Conservation (phyloP, 1,140 invertebrate species). For the Grapholita molesta region DNA sequence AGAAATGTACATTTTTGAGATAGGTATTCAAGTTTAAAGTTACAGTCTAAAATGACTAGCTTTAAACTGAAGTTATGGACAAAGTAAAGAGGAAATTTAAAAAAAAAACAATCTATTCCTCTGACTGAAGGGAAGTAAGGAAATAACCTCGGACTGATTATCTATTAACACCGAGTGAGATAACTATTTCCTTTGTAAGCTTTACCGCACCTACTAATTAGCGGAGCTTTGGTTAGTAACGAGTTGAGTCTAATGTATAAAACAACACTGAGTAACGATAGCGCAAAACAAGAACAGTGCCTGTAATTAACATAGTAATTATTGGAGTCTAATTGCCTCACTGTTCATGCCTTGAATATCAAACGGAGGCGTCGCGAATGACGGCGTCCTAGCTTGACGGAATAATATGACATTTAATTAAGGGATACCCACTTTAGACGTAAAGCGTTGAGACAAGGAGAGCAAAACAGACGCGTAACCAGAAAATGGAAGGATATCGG, state of each 20-base stretch:
- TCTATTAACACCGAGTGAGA: too few relatives aligned
- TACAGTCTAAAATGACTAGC: too few relatives aligned
- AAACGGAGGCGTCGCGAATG: slow-evolving; percentile 48
- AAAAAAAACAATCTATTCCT: too few relatives aligned
- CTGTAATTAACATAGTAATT: slow-evolving; percentile 74
- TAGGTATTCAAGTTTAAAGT: too few relatives aligned
- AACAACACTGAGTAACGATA: slow-evolving; percentile 57
- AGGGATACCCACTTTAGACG: slow-evolving; percentile 24
- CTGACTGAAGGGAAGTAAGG: too few relatives aligned
- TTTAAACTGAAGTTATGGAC: too few relatives aligned
- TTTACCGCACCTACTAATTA: slow-evolving; percentile 53
- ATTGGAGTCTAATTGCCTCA: slow-evolving; percentile 68
- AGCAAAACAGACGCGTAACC: neutral
- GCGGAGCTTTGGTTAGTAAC: slow-evolving; percentile 42
- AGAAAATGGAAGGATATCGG: neutral
- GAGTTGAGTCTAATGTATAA: slow-evolving; percentile 61
- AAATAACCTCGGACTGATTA: too few relatives aligned
- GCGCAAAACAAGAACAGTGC: slow-evolving; percentile 56
- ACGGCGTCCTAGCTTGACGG: slow-evolving; percentile 24
- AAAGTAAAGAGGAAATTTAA: too few relatives aligned
- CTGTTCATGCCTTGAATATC: slow-evolving; percentile 66
- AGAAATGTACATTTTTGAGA: too few relatives aligned
- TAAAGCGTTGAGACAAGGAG: neutral
- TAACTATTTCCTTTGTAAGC: slow-evolving; percentile 41
- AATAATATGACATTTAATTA: slow-evolving; percentile 45